Evolutionary conservation across 2,888 invertebrate genomes (phyloP), one percentile per base, ranked within the genome.

Genomic region (Autographa pulchrina): DNA sequence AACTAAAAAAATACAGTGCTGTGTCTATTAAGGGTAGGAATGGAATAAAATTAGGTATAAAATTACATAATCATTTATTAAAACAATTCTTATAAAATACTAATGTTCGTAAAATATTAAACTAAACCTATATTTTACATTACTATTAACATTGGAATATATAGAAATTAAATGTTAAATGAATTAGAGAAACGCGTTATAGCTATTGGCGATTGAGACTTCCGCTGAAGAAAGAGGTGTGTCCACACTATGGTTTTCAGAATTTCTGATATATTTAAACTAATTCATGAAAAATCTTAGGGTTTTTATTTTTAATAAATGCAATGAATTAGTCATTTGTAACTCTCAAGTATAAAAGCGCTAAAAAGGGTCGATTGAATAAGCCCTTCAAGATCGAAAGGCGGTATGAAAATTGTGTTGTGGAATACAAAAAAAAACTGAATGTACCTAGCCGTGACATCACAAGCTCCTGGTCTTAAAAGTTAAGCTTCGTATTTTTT

Each of bases 51-150:
- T 25, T 14, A 35, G 60, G 69, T 5, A 64, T 54, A 56, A 62
- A 69, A 70, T 70, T 75, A 83, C 80, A 81, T 82, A 78, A 84
- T 80, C 77, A 86, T 89, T 89, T 89, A 90, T 86, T 88, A 86
- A 85, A 88, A 88, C 83, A 77, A 82, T 75, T 83, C 84, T 85
- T 82, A 85, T 83, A 85, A 83, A 84, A 80, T 81, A 77, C 75
- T 68, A 3, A 60, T 67, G 72, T 68, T 59, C 67, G 59, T 71
- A 75, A 71, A 70, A 80, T 81, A 76, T 63, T 69, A 59, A 70
- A 61, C 64, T 75, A 68, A 61, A 66, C 20, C 69, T 82, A 81
- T 71, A 74, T 77, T 68, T 70, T 69, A 73, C 68, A 69, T 69
- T 43, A 67, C 65, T 54, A 70, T 65, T 58, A 68, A 68, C 35